phyloP scores from a whole-genome alignment of 2,113 vertebrate genomes.

The Furnarius figulus region DNA sequence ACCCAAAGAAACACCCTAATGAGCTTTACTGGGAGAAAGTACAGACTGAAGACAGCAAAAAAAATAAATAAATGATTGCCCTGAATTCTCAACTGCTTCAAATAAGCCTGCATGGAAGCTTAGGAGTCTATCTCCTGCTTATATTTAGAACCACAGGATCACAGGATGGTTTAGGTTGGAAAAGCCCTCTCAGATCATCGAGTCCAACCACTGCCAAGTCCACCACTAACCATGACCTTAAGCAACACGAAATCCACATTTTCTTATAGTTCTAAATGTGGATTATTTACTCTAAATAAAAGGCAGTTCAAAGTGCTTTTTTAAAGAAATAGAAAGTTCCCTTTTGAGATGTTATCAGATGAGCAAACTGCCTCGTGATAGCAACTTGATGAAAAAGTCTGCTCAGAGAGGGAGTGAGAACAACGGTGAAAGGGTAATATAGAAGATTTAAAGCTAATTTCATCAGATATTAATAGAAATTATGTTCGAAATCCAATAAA shows the following conservation, averaged over 20 bases:
- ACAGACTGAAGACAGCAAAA: not conserved
- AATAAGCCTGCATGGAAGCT: not conserved
- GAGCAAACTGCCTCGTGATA: not conserved
- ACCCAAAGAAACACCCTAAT: not conserved
- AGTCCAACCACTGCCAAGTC: not conserved
- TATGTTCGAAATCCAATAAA: not conserved
- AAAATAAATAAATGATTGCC: not conserved
- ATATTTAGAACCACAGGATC: not conserved
- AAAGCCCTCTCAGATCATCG: not conserved
- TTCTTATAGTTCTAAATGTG: not conserved
- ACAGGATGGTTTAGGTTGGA: not conserved
- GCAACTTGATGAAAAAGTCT: not conserved
- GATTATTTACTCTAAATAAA: not conserved
- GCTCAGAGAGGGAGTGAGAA: not conserved
- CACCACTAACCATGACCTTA: not conserved
- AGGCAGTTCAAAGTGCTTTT: not conserved
- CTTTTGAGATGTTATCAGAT: not conserved
- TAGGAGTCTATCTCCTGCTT: not conserved
- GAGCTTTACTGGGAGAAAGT: not conserved
- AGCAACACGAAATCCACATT: not conserved
- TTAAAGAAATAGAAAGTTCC: not conserved
- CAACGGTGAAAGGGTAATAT: fast-evolving
- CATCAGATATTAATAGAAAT: not conserved
- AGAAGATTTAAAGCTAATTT: not conserved
- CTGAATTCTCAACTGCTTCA: not conserved